Percentiles rank a stretch among this genome's conserved stretches.
Conservation (phyloP, 1,140 invertebrate genomes). For the Argopecten irradians region DNA sequence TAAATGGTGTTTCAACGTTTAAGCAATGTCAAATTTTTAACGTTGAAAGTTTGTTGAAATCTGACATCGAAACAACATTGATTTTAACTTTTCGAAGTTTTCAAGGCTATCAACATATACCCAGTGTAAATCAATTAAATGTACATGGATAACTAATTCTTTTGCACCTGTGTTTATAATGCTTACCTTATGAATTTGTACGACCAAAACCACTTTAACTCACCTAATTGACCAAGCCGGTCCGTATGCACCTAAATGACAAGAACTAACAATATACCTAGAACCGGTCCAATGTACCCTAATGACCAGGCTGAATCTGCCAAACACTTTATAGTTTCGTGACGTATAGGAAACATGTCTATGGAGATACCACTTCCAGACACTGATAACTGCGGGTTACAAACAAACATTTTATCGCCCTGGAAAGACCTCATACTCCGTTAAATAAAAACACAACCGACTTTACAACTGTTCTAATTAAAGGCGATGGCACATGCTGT, state of each 20-base stretch:
- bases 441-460: background rate
- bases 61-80: too few relatives aligned
- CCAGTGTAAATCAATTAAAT: too few relatives aligned
- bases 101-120: too few relatives aligned
- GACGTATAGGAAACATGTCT: background rate
- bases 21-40: too few relatives aligned
- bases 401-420: background rate
- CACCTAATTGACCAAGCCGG: too few relatives aligned
- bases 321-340: background rate
- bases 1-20: too few relatives aligned
- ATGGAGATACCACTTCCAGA: background rate
- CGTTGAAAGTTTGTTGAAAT: too few relatives aligned
- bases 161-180: too few relatives aligned
- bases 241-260: background rate
- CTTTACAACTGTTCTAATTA: background rate
- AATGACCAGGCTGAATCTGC: background rate
- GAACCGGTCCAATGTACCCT: background rate
- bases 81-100: too few relatives aligned
- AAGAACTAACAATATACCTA: background rate
- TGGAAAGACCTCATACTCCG: background rate
- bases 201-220: too few relatives aligned
- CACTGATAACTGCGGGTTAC: background rate
- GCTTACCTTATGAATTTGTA: too few relatives aligned
- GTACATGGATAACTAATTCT: too few relatives aligned
- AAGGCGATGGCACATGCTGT: background rate